These are phyloP conservation scores for Crocallis elinguaria DNA, from an alignment of 2,888 invertebrate genomes.

Conservation along the genomic window DNA sequence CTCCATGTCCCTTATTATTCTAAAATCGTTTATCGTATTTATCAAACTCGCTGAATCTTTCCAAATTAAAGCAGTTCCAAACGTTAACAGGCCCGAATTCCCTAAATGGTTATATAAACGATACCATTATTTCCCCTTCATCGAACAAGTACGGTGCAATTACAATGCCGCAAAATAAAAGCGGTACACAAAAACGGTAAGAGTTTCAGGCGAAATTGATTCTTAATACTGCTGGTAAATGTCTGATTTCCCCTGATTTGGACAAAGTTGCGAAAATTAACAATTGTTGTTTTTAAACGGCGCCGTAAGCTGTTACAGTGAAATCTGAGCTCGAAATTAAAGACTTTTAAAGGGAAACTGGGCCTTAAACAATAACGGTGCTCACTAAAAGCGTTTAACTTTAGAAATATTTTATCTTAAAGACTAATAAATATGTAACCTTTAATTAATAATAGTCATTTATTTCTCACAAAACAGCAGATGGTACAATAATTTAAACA, in stretches of 20 bases:
- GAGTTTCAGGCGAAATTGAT: slow-evolving; percentile 22
- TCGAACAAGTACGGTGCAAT: slow-evolving; percentile 30
- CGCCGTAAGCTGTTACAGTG: slow-evolving; percentile 20
- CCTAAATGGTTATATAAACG: slow-evolving; percentile 17
- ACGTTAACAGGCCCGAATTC: slow-evolving; percentile 7
- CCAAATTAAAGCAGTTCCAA: neutral
- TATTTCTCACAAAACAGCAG: too few relatives aligned
- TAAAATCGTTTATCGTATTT: neutral
- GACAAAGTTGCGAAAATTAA: slow-evolving; percentile 11
- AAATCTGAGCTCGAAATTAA: slow-evolving; percentile 15
- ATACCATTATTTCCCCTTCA: slow-evolving; percentile 27
- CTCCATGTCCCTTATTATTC: neutral
- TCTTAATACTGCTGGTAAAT: slow-evolving; percentile 10
- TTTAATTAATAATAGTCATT: too few relatives aligned
- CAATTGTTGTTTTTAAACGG: slow-evolving; percentile 19
- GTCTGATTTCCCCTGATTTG: neutral
- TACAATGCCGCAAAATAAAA: slow-evolving; percentile 25
- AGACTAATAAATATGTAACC: too few relatives aligned
- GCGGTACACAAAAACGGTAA: slow-evolving; percentile 20
- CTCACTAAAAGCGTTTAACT: neutral
- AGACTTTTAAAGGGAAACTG: slow-evolving; percentile 15
- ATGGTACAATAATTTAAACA: too few relatives aligned
- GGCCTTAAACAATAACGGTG: neutral
- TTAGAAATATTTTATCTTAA: too few relatives aligned
- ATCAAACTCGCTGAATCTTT: neutral